These are phyloP conservation scores for Drosophila tripunctata DNA, from an alignment of 2,888 invertebrate species.

Conservation along the genomic window DNA sequence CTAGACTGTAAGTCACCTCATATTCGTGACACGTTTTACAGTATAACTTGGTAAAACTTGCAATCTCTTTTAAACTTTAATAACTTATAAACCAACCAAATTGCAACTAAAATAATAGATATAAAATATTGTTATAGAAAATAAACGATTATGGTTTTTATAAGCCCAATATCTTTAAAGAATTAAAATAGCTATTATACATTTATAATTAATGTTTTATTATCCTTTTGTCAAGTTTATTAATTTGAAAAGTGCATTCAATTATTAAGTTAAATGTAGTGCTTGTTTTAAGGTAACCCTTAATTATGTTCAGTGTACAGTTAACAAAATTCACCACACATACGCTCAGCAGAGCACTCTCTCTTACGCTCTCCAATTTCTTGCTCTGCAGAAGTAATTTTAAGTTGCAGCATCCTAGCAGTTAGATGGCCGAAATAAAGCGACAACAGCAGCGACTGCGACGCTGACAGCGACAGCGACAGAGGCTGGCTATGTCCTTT, in stretches of 20 bases:
- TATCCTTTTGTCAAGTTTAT: too few relatives aligned
- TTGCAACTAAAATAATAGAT: too few relatives aligned
- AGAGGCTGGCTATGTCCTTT: constrained; percentile 56
- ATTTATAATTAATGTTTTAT: too few relatives aligned
- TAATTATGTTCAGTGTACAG: constrained; percentile 28
- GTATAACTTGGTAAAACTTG: too few relatives aligned
- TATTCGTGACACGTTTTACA: too few relatives aligned
- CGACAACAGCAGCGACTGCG: constrained; percentile 19
- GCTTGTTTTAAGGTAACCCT: too few relatives aligned
- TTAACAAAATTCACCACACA: constrained; percentile 55
- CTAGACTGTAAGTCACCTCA: not conserved
- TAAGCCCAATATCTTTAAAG: too few relatives aligned
- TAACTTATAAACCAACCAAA: too few relatives aligned
- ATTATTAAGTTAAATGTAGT: not conserved
- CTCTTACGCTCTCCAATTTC: constrained; percentile 1
- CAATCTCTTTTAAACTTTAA: too few relatives aligned
- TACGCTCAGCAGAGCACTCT: not conserved
- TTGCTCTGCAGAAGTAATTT: constrained; percentile 28
- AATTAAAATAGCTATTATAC: too few relatives aligned
- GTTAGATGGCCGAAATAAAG: constrained; percentile 35
- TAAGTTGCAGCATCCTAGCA: constrained; percentile 72
- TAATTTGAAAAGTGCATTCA: not conserved
- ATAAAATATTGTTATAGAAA: too few relatives aligned
- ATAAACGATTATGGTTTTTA: too few relatives aligned
- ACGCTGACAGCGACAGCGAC: constrained; percentile 14